These are phyloP conservation scores for Solen grandis DNA, from an alignment of 1,140 invertebrate species.

Conservation along the genomic window DNA sequence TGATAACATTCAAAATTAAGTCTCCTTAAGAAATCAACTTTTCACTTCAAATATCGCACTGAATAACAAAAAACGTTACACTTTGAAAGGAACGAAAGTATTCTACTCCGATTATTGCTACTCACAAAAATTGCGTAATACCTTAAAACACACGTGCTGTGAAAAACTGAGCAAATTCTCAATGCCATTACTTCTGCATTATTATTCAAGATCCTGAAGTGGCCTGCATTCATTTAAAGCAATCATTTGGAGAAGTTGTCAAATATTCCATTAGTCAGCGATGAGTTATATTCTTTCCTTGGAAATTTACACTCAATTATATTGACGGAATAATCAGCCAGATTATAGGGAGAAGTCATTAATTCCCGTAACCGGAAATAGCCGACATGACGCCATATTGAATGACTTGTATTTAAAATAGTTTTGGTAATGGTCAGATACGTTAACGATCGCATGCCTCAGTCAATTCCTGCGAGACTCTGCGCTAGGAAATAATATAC, in stretches of 20 bases:
- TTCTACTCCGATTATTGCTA: too few relatives aligned
- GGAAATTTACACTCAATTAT: constrained; percentile 57
- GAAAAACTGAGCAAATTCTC: too few relatives aligned
- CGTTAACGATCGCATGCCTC: too few relatives aligned
- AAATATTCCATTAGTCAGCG: constrained; percentile 57
- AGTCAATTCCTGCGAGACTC: too few relatives aligned
- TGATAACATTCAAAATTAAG: too few relatives aligned
- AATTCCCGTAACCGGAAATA: constrained; percentile 47
- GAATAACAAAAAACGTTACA: too few relatives aligned
- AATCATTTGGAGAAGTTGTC: constrained; percentile 57
- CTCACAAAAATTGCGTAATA: too few relatives aligned
- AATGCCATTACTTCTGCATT: not conserved
- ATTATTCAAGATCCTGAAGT: not conserved
- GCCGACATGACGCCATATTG: constrained; percentile 52
- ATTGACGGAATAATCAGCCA: constrained; percentile 52
- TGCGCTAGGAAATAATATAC: too few relatives aligned
- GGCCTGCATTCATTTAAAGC: constrained; percentile 7
- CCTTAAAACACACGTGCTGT: too few relatives aligned
- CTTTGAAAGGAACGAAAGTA: too few relatives aligned
- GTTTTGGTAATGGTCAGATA: constrained; percentile 35
- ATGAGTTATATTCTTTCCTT: constrained; percentile 52
- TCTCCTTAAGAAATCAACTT: too few relatives aligned
- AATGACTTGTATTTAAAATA: constrained; percentile 40
- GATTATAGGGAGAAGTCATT: constrained; percentile 50
- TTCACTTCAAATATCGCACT: too few relatives aligned